These are phyloP conservation scores for Porites lutea DNA, from an alignment of 64 coral and sea anemone genomes.

Conservation along the genomic window DNA sequence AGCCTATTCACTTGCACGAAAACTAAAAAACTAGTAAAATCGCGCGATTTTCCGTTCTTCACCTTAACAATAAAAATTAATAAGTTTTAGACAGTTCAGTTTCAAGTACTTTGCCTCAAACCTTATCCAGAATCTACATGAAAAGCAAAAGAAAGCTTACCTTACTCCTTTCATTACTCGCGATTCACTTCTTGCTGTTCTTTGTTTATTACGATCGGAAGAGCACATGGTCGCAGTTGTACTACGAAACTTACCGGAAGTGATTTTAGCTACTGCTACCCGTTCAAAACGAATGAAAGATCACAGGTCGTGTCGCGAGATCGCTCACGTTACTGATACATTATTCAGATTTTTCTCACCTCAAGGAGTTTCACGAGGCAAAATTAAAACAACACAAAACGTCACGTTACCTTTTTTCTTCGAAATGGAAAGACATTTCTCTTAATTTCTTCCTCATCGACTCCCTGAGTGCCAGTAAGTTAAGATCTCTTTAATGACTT, in stretches of 20 bases:
- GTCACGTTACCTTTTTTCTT: neutral
- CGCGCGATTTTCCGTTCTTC: too few relatives aligned
- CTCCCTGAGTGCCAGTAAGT: neutral
- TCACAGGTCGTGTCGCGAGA: slow-evolving; percentile 29
- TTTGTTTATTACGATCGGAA: neutral
- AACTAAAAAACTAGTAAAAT: too few relatives aligned
- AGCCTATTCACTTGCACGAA: too few relatives aligned
- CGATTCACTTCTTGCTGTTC: neutral
- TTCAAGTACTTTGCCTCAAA: too few relatives aligned
- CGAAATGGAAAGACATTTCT: neutral
- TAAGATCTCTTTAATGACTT: neutral
- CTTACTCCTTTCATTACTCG: too few relatives aligned
- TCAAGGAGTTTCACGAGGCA: neutral
- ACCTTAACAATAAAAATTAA: too few relatives aligned
- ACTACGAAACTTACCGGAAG: slow-evolving; percentile 27
- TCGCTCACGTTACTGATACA: neutral
- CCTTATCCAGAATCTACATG: too few relatives aligned
- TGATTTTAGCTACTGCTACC: slow-evolving; percentile 19
- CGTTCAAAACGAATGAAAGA: slow-evolving; percentile 29
- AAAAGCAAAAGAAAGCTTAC: too few relatives aligned
- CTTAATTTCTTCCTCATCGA: neutral
- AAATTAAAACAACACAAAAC: neutral
- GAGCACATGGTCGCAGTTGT: neutral
- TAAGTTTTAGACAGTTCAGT: too few relatives aligned
- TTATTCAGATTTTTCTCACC: neutral